phyloP scores from a whole-genome alignment of 2,113 vertebrate species.

The Syngnathus floridae region DNA sequence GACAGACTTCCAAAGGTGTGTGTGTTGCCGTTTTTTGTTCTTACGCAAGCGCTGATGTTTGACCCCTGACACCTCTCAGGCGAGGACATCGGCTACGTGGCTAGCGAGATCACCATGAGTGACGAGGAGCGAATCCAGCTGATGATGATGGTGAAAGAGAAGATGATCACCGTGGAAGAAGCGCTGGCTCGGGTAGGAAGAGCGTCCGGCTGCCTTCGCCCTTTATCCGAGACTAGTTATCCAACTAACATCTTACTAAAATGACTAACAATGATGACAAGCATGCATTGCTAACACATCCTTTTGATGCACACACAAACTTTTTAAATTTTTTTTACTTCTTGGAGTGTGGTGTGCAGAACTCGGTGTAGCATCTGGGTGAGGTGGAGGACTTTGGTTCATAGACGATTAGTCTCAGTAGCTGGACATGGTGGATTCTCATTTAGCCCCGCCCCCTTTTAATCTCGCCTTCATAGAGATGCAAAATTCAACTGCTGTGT shows the following conservation, averaged over 20 bases:
- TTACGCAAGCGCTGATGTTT: background rate
- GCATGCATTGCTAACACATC: constrained; percentile 25
- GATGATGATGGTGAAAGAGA: constrained; percentile 99
- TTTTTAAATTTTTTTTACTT: too few species aligned
- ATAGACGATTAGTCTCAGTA: constrained; percentile 28
- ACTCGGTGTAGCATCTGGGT: constrained; percentile 44
- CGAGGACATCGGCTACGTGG: constrained; percentile 92
- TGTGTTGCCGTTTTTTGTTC: background rate
- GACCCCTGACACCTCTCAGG: constrained; percentile 50
- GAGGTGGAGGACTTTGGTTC: constrained; percentile 34
- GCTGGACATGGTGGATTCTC: constrained; percentile 53
- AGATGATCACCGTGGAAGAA: constrained; percentile 98
- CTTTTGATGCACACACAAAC: constrained; percentile 29
- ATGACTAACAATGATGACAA: constrained; percentile 51
- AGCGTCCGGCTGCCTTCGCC: background rate
- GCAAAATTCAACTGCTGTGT: background rate
- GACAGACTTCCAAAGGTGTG: constrained; percentile 91
- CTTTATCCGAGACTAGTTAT: background rate
- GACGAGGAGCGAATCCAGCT: constrained; percentile 95
- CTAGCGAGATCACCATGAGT: constrained; percentile 97
- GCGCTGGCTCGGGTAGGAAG: constrained; percentile 87
- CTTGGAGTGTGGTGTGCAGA: constrained; percentile 43
- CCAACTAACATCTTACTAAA: constrained; percentile 57
- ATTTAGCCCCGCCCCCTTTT: constrained; percentile 27
- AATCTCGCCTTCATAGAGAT: constrained; percentile 13